Evolutionary conservation across 1,140 invertebrate genomes (phyloP), one percentile per base, ranked within the genome.

Genomic region (Drosophila albomicans): DNA sequence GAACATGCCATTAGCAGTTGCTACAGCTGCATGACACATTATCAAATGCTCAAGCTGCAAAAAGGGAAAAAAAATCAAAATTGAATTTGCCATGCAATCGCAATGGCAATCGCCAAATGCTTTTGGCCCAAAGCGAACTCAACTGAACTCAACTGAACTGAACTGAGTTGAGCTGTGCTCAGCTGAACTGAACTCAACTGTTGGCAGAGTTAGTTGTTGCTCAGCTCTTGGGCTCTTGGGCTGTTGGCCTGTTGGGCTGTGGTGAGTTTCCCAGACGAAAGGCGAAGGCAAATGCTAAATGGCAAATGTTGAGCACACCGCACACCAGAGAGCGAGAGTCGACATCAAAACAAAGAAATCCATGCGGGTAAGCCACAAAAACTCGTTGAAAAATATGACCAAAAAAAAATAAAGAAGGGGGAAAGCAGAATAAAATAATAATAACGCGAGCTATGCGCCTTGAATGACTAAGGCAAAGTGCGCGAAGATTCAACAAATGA

Each of bases 401-500:
- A 52, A 32, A 46, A 74, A 15, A 56, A 1, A 20, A 20, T 20
- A 6, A 15, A 35, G 48, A 8, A 41, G 52, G 59, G 69, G 16
- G 10, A 8, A 30, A 28, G 35, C 28, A 32, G 15, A 65, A 51
- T 28, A 69, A 64, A 49, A 76, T 46, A 70, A 72, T 49, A 72
- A 58, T 70, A 82, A 73, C 76, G 58, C 73, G 51, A 69, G 78
- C 64, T 76, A 72, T 72, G 73, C 58, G 77, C 69, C 56, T 66
- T 62, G 77, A 75, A 88, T 88, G 77, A 82, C 79, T 87, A 74
- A 80, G 79, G 77, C 74, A 74, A 68, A 84, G 73, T 78, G 72
- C 73, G 84, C 77, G 73, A 72, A 88, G 76, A 87, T 87, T 87
- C 82, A 87, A 82, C 82, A 87, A 87, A 87, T 87, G 84, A 87